A percentile compares a stretch with the other conserved stretches of the same genome.
Evolutionary conservation across 1,140 invertebrate genomes (phyloP).

Genomic region (Drosophila ironensis): DNA sequence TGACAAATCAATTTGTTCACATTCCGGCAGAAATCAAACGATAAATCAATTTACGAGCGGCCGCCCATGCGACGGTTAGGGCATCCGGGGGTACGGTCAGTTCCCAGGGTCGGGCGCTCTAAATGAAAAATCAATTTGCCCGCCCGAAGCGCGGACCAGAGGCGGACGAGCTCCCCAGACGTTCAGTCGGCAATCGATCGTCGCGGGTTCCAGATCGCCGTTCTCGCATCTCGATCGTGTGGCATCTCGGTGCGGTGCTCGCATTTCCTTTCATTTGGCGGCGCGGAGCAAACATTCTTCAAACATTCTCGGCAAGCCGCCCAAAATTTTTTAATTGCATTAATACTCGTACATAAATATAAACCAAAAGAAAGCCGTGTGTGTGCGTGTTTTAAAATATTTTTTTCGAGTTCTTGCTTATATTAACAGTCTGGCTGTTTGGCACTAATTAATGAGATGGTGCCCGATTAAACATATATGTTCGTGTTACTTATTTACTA

Average conservation of each 20-base stretch:
- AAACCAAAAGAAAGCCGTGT: too few relatives aligned
- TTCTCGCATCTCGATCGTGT: background rate
- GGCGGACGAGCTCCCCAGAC: slow-evolving; percentile 39
- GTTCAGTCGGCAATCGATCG: slow-evolving; percentile 60
- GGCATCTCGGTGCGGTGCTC: background rate
- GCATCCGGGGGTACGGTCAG: slow-evolving; percentile 51
- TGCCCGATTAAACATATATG: slow-evolving; percentile 18
- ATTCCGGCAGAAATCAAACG: slow-evolving; percentile 60
- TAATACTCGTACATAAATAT: too few relatives aligned
- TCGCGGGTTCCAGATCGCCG: slow-evolving; percentile 39
- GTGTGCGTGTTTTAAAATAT: slow-evolving; percentile 11
- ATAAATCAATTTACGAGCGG: slow-evolving; percentile 56
- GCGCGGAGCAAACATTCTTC: slow-evolving; percentile 3
- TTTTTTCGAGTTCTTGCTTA: slow-evolving; percentile 10
- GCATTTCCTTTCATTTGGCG: background rate
- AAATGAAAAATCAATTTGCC: slow-evolving; percentile 78
- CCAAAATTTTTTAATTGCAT: slow-evolving; percentile 31
- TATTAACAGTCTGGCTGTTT: slow-evolving; percentile 36
- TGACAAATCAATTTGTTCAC: slow-evolving; percentile 43
- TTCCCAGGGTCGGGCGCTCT: slow-evolving; percentile 15
- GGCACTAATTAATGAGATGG: slow-evolving; percentile 4
- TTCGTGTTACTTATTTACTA: too few relatives aligned
- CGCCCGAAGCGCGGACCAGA: slow-evolving; percentile 40
- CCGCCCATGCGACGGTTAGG: slow-evolving; percentile 4
- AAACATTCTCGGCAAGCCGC: slow-evolving; percentile 8